Conservation (phyloP, 2,797 vertebrate species). For the Ctenopoma multispine region DNA sequence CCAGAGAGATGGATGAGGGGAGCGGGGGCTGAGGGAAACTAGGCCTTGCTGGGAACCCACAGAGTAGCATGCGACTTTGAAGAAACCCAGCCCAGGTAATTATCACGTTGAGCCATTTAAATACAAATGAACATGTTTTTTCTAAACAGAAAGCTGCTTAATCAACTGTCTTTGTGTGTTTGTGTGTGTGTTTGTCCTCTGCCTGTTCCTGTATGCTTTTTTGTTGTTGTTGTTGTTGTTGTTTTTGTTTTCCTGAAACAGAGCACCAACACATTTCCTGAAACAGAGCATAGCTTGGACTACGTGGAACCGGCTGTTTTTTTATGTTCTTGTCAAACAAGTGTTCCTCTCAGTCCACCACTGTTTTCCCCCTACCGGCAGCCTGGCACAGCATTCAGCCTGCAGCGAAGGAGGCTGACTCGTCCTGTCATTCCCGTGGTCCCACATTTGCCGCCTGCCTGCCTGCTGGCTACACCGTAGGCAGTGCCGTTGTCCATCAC, state of each 20-base stretch:
- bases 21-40: slow-evolving; percentile 37
- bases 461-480: slow-evolving; percentile 68
- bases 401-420: slow-evolving; percentile 30
- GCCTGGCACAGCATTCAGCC: slow-evolving; percentile 36
- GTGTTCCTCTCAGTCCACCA: slow-evolving; percentile 23
- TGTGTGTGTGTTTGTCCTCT: slow-evolving; percentile 18
- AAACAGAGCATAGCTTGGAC: slow-evolving; percentile 19
- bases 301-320: slow-evolving; percentile 20
- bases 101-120: slow-evolving; percentile 61
- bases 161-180: slow-evolving; percentile 46
- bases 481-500: slow-evolving; percentile 81
- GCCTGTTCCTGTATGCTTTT: neutral
- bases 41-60: slow-evolving; percentile 54
- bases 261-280: slow-evolving; percentile 23
- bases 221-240: no score
- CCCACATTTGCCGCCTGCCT: slow-evolving; percentile 41
- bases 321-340: slow-evolving; percentile 44
- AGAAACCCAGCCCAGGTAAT: slow-evolving; percentile 60
- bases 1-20: slow-evolving; percentile 65
- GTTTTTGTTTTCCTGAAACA: neutral
- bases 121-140: slow-evolving; percentile 65
- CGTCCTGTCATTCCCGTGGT: slow-evolving; percentile 46
- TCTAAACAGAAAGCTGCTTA: slow-evolving; percentile 50
- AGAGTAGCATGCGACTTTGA: slow-evolving; percentile 38
- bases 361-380: slow-evolving; percentile 36